Evolutionary conservation across 2,113 vertebrate species (phyloP), one percentile per base, ranked within the genome.

Genomic region (Gasterosteus aculeatus): DNA sequence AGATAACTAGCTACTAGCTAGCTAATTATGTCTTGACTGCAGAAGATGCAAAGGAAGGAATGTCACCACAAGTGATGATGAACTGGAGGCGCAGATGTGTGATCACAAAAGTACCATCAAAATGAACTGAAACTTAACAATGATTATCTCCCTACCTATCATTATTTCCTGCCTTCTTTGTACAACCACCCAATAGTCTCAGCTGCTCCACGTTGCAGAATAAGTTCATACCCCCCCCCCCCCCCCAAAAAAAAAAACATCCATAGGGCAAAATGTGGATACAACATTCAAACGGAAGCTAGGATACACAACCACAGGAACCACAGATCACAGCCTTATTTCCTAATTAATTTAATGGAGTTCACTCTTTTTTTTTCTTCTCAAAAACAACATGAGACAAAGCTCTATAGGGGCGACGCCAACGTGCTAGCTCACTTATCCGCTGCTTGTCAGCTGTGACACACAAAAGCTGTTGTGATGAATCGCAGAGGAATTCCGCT

Each of bases 391-490:
- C 31, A 12, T 26, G 26, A 70, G 69, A 72, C 49, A 6, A 63
- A 19, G 51, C 51, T 58, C 47, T 15, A n/a, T 51, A 38, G 42
- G 22, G 56, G 47, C 12, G 16, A 70, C 29, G 57, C 64, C 77
- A 83, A 78, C 68, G 89, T 92, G 93, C 90, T 92, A 93, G 22
- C 10, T 9, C 2, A 33, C 78, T 75, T 85, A 70, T 82, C 73
- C 4, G 51, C 72, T 72, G 77, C 68, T 68, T 81, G 80, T 92
- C 95, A 95, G 94, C 94, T 95, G 95, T 93, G 94, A 95, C 93
- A 94, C 94, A 94, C 95, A 96, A 95, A 95, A 93, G 92, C 85
- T 85, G 94, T 91, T 92, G 93, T 93, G 95, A 95, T 95, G 94
- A 95, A 95, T 95, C 93, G 89, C 92, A 90, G 92, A 95, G 91